Evolutionary conservation across 2,113 vertebrate genomes (phyloP), one percentile per base, ranked within the genome.

Genomic region (Indicator maculatus): DNA sequence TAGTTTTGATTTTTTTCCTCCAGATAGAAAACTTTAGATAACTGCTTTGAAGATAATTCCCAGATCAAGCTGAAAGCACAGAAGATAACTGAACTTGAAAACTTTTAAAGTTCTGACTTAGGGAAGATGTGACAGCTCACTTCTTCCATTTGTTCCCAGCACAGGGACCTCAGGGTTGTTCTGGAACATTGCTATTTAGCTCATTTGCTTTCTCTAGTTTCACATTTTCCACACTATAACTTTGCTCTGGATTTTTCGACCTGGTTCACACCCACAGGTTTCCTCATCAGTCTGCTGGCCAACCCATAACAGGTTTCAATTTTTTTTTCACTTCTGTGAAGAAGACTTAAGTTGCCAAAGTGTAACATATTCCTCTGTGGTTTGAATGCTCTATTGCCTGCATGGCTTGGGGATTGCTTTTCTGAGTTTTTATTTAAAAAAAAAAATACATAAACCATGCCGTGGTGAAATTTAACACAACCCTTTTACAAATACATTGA

Each of bases 11-110:
- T 0, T 61, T 59, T 71, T 65, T 63, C 21, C 38, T 66, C 70
- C 21, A 58, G 72, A 81, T 26, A 76, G 61, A 74, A 94, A 94
- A 93, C 39, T 78, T 78, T 3, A 50, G 79, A 81, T 75, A 95
- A 60, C 24, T 58, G 12, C 79, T 93, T 95, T 93, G 96, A 95
- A 92, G 96, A 92, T 81, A 94, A 90, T 86, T 90, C 83, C 45
- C 21, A 15, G 69, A 88, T 86, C 85, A 91, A 94, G 58, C 12
- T 1, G 83, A 83, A 95, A 65, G 33, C 72, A 78, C 39, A 47
- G 13, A 77, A 74, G 65, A 83, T 83, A 31, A 80, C 41, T 71
- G 1, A 74, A 78, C 27, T 74, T 93, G 58, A 80, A 78, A 91
- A 93, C 47, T 64, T 91, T 36, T 27, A 2, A 47, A 78, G 30